These are phyloP conservation scores for Trachymyrmex cornetzi DNA, from an alignment of 1,140 invertebrate species.

Conservation along the genomic window DNA sequence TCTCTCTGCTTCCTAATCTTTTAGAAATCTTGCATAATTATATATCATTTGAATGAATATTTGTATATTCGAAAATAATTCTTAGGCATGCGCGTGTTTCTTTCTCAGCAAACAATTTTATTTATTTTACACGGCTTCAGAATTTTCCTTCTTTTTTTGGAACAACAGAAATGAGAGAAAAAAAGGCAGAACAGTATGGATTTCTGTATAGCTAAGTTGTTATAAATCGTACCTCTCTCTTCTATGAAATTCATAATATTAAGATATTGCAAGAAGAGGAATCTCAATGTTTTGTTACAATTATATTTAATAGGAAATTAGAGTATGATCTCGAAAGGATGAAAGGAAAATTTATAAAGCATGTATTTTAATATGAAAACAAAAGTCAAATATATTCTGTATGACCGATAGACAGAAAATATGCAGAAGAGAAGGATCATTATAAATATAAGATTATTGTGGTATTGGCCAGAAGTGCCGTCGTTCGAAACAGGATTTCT, in stretches of 20 bases:
- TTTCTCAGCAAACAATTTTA: neutral
- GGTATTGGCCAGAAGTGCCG: conserved; percentile 23
- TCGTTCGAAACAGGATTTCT: conserved; percentile 30
- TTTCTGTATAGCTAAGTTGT: neutral
- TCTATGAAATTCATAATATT: neutral
- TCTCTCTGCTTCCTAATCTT: conserved; percentile 30
- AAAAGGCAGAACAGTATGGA: neutral
- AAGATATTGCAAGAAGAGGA: conserved; percentile 21
- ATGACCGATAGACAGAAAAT: conserved; percentile 54
- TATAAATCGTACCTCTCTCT: conserved; percentile 9
- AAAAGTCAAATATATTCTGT: conserved; percentile 59
- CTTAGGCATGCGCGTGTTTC: neutral
- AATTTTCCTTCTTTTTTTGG: neutral
- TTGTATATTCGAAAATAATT: conserved; percentile 15
- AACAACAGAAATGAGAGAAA: too few species aligned
- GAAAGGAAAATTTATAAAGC: conserved; percentile 44
- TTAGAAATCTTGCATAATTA: conserved; percentile 15
- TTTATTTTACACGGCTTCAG: neutral
- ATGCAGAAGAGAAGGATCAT: conserved; percentile 41
- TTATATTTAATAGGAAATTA: conserved; percentile 16
- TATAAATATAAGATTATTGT: conserved; percentile 35
- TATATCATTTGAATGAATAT: conserved; percentile 1
- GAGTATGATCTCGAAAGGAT: conserved; percentile 18
- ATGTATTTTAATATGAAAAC: conserved; percentile 36
- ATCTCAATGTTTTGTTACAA: conserved; percentile 12